Conservation (phyloP, 92 coral and sea anemone genomes). For the Phenganax marumi region DNA sequence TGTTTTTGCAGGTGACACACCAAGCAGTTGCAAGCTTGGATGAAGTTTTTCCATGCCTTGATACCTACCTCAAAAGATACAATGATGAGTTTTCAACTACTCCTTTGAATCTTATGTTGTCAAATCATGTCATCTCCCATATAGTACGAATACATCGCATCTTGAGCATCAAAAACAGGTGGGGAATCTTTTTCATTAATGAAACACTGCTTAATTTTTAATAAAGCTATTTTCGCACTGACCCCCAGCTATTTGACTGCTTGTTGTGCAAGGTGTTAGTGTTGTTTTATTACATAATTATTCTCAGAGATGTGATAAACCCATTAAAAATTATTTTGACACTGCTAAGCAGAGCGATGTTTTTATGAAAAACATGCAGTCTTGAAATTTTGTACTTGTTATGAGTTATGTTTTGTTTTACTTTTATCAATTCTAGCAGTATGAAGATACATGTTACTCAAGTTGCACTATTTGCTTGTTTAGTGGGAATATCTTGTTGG, state of each 20-base stretch:
- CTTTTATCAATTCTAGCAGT: not conserved
- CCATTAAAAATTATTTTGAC: no score
- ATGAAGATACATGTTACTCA: not conserved
- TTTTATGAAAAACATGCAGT: not conserved
- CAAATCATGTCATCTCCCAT: conserved; percentile 84
- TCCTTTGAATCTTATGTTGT: conserved; percentile 77
- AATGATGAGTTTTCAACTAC: conserved; percentile 81
- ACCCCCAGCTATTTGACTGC: no score
- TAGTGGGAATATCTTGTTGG: conserved; percentile 85
- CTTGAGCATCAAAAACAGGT: conserved; percentile 89
- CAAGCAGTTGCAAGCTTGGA: conserved; percentile 71
- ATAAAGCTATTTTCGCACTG: no score
- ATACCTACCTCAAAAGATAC: conserved; percentile 76
- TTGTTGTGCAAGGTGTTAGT: no score
- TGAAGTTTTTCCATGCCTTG: conserved; percentile 80
- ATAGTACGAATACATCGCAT: conserved; percentile 89
- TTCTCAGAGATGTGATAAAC: no score
- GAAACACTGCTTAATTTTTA: no score
- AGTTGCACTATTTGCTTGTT: not conserved
- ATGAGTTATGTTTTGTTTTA: not conserved
- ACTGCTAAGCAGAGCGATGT: no score
- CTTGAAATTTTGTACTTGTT: not conserved
- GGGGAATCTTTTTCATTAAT: not conserved
- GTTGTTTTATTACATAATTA: no score
- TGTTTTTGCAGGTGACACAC: conserved; percentile 49